These are phyloP conservation scores for Micromys minutus DNA, from an alignment of 2,113 vertebrate species.

Conservation along the genomic window DNA sequence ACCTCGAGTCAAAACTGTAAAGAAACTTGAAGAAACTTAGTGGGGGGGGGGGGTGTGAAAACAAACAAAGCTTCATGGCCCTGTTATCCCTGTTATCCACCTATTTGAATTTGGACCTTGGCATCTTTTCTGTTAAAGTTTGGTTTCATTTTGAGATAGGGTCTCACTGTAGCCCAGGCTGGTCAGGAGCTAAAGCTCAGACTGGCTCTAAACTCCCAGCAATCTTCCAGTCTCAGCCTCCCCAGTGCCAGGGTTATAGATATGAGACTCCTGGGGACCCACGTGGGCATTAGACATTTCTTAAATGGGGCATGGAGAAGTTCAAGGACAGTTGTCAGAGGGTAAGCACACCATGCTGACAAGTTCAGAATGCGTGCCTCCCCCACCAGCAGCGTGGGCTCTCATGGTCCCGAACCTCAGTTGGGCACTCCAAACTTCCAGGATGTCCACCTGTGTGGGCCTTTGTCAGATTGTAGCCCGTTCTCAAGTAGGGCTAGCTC, in stretches of 20 bases:
- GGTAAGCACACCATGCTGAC: not conserved
- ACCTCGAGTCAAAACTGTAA: not conserved
- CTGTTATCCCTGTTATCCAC: not conserved
- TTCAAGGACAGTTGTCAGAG: not conserved
- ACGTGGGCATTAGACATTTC: not conserved
- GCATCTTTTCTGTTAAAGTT: not conserved
- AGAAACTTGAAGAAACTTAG: not conserved
- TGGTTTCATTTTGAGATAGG: not conserved
- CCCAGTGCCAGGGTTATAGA: not conserved
- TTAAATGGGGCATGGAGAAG: too few species aligned
- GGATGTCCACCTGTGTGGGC: not conserved
- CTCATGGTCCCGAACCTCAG: not conserved
- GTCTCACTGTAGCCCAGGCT: not conserved
- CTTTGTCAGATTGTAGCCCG: not conserved
- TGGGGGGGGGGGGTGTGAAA: accelerated
- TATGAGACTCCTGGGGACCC: not conserved
- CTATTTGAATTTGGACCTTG: not conserved
- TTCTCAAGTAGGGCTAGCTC: not conserved
- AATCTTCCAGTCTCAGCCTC: not conserved
- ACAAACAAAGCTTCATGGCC: too few species aligned
- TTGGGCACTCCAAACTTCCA: not conserved
- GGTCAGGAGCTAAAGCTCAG: not conserved
- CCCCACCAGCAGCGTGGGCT: too few species aligned
- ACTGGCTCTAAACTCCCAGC: not conserved
- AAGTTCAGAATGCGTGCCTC: not conserved